Evolutionary conservation across 1,140 invertebrate genomes (phyloP).

Genomic region (Pogonus chalceus): DNA sequence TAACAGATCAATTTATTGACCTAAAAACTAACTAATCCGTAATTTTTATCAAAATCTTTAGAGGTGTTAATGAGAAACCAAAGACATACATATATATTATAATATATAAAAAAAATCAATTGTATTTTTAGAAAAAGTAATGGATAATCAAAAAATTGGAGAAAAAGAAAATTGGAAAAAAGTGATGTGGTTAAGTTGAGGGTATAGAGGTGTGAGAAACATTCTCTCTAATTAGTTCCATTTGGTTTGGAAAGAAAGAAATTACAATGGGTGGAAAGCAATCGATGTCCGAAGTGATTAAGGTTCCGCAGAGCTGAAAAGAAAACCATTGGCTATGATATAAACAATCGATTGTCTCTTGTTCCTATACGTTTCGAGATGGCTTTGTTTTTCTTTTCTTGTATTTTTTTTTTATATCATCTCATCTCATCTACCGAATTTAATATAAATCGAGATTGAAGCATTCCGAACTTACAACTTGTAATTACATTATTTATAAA

Average conservation of each 20-base stretch:
- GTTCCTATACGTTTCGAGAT: neutral
- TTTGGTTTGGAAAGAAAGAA: neutral
- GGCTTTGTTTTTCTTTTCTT: neutral
- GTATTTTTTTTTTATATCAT: neutral
- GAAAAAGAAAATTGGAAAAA: too few species aligned
- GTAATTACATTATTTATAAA: neutral
- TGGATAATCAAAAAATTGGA: too few species aligned
- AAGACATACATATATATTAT: too few species aligned
- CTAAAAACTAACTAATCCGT: too few species aligned
- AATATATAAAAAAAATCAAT: too few species aligned
- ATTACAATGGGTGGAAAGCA: neutral
- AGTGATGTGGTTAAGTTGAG: neutral
- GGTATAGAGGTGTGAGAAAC: neutral
- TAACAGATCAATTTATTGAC: too few species aligned
- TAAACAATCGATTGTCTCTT: neutral
- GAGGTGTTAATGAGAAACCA: too few species aligned
- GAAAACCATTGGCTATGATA: neutral
- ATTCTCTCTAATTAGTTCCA: conserved; percentile 3
- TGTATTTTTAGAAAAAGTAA: too few species aligned
- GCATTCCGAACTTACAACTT: neutral
- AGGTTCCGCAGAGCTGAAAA: neutral
- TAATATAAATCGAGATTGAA: neutral
- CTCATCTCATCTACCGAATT: neutral
- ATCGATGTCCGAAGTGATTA: conserved; percentile 1
- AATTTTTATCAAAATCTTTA: too few species aligned